These are phyloP conservation scores for Blastobasis adustella DNA, from an alignment of 2,888 invertebrate species.

Conservation along the genomic window DNA sequence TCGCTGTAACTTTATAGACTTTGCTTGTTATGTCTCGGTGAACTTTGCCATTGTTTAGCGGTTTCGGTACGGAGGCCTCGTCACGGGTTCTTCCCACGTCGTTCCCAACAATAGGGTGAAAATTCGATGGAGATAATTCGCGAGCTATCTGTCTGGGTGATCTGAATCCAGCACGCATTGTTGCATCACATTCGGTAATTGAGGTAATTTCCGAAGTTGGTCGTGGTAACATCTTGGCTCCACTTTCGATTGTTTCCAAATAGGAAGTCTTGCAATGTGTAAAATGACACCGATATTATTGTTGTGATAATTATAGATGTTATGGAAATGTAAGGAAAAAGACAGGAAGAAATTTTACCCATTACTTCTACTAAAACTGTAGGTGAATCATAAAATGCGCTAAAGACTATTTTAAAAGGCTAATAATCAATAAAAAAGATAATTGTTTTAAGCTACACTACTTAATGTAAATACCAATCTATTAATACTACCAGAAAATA, in stretches of 20 bases:
- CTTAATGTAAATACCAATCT: no score
- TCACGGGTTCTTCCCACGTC: constrained; percentile 64
- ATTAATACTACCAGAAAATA: no score
- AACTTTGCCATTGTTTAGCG: constrained; percentile 69
- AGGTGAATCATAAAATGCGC: no score
- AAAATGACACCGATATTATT: no score
- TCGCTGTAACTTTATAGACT: constrained; percentile 64
- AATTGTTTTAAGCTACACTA: no score
- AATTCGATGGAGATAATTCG: constrained; percentile 63
- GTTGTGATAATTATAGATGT: no score
- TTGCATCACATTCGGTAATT: constrained; percentile 47
- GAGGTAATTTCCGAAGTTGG: constrained; percentile 20
- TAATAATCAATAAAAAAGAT: no score
- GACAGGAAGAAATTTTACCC: no score
- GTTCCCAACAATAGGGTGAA: constrained; percentile 64
- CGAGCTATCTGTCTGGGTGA: constrained; percentile 49
- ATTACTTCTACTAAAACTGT: no score
- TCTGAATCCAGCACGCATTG: constrained; percentile 36
- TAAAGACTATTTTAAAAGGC: no score
- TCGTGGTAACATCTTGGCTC: constrained; percentile 3
- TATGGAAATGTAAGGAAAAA: no score
- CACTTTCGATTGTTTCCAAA: background rate
- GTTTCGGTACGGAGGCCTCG: constrained; percentile 27
- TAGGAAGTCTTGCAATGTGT: background rate
- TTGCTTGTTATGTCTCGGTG: constrained; percentile 68